Evolutionary conservation across 2,888 invertebrate genomes (phyloP), one percentile per base, ranked within the genome.

Genomic region (Corythucha ciliata): DNA sequence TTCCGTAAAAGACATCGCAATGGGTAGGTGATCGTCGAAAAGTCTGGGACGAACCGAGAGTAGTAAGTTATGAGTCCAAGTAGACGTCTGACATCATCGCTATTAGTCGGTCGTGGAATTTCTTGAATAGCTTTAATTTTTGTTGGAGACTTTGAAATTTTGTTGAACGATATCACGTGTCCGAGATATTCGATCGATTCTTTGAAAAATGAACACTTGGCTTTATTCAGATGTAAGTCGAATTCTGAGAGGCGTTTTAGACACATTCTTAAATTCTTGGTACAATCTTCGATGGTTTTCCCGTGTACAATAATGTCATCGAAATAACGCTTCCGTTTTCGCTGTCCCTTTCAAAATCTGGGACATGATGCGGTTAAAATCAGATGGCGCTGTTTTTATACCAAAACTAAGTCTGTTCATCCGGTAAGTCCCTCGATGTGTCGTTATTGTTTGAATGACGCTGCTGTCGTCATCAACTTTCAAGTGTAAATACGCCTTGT

Each of bases 401-500:
- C 48, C 48, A 29, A 48, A 48, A 18, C 21, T 21, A 2, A 25
- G 40, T 20, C 48, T n/a, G 48, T 10, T 48, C n/a, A 37, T 18
- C n/a, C 3, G 12, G 50, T 47, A 33, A 8, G 8, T 40, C 25
- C 40, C 40, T 40, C 25, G 4, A 22, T 40, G 40, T 25, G 40
- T 40, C 3, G n/a, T 8, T 3, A 40, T 40, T 3, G 40, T 22
- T n/a, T 40, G 40, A 8, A 40, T 40, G 6, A 10, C 37, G 14
- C 39, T 25, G 14, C 51, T 51, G 21, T 56, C 46, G 18, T 54
- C 36, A 22, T 57, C 48, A 29, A 59, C 55, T 25, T 22, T 14
- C 10, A 57, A 18, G 26, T 59, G 57, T 10, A 52, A 29, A 25
- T 60, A 60, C n/a, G 56, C 60, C 44, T 60, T 57, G 33, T 45